phyloP scores from a whole-genome alignment of 1,140 invertebrate genomes.

The Drosophila asahinai region DNA sequence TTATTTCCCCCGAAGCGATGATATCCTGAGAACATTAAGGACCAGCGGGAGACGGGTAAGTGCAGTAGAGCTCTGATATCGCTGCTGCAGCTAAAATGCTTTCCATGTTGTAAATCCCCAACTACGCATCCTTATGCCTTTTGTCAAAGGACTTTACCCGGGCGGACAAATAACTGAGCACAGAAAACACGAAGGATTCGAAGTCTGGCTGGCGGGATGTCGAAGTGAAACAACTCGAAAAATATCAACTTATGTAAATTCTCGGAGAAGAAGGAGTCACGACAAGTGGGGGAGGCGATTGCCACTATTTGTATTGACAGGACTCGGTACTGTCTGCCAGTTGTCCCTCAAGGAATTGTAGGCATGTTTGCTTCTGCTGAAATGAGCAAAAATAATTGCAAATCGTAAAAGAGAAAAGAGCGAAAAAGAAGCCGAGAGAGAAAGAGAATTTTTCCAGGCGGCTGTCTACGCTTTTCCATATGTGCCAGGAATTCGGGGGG shows the following conservation, averaged over 20 bases:
- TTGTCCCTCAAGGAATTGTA: constrained; percentile 75
- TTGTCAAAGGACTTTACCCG: constrained; percentile 53
- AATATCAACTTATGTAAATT: constrained; percentile 83
- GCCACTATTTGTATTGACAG: constrained; percentile 47
- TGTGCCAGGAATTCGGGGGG: constrained; percentile 26
- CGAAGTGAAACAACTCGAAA: constrained; percentile 62
- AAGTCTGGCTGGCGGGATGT: constrained; percentile 17
- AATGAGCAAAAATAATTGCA: constrained; percentile 83
- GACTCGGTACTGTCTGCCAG: constrained; percentile 49
- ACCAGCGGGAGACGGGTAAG: constrained; percentile 8
- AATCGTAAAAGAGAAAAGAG: constrained; percentile 73
- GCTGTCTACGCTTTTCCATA: constrained; percentile 51
- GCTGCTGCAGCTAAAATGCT: constrained; percentile 71
- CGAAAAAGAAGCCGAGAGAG: neutral
- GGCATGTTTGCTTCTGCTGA: constrained; percentile 81
- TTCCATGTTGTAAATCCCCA: constrained; percentile 66
- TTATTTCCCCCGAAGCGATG: constrained; percentile 33
- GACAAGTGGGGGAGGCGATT: constrained; percentile 25
- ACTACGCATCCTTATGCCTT: constrained; percentile 5
- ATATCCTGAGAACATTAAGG: constrained; percentile 12
- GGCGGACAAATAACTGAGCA: constrained; percentile 71
- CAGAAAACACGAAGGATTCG: constrained; percentile 33
- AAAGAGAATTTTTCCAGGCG: constrained; percentile 52
- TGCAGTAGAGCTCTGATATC: constrained; percentile 31
- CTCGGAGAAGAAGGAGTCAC: constrained; percentile 45